Conservation (phyloP, 2,888 invertebrate species). For the Drosophila multiciliata region DNA sequence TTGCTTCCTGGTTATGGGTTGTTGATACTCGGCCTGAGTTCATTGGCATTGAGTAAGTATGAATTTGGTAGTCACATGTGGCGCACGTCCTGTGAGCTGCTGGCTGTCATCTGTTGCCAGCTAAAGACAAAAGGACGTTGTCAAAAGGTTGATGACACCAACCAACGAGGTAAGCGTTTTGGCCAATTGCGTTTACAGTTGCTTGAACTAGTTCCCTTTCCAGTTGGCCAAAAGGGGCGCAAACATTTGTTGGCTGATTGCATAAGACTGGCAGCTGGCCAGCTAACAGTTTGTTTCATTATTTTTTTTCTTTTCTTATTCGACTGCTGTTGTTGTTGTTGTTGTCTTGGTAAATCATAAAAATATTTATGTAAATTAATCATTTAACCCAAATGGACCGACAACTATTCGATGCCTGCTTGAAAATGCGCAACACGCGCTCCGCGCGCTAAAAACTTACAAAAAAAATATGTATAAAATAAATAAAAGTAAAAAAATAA, state of each 20-base stretch:
- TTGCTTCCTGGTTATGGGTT: slow-evolving; percentile 67
- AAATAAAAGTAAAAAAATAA: slow-evolving; percentile 7
- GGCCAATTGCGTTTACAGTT: slow-evolving; percentile 74
- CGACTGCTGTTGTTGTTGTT: slow-evolving; percentile 28
- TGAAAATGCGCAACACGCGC: slow-evolving; percentile 78
- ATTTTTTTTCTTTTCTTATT: slow-evolving; percentile 18
- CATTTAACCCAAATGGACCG: slow-evolving; percentile 80
- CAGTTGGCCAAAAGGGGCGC: slow-evolving; percentile 51
- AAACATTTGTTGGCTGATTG: slow-evolving; percentile 64
- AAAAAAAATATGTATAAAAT: not conserved
- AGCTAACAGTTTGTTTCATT: slow-evolving; percentile 25
- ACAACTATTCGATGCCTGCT: slow-evolving; percentile 63
- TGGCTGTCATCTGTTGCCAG: slow-evolving; percentile 71
- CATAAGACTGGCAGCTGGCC: slow-evolving; percentile 77
- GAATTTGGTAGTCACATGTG: slow-evolving; percentile 61
- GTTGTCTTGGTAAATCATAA: slow-evolving; percentile 75
- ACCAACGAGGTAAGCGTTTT: slow-evolving; percentile 33
- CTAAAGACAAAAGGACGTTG: slow-evolving; percentile 71
- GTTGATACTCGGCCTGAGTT: slow-evolving; percentile 39
- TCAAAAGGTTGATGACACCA: slow-evolving; percentile 76
- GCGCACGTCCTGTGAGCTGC: slow-evolving; percentile 64
- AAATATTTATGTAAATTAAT: slow-evolving; percentile 81
- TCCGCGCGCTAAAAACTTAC: slow-evolving; percentile 49
- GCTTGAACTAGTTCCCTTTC: slow-evolving; percentile 75
- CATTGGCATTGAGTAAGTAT: slow-evolving; percentile 57